Conservation (phyloP, 2,113 vertebrate species). For the Hemichromis elongatus region DNA sequence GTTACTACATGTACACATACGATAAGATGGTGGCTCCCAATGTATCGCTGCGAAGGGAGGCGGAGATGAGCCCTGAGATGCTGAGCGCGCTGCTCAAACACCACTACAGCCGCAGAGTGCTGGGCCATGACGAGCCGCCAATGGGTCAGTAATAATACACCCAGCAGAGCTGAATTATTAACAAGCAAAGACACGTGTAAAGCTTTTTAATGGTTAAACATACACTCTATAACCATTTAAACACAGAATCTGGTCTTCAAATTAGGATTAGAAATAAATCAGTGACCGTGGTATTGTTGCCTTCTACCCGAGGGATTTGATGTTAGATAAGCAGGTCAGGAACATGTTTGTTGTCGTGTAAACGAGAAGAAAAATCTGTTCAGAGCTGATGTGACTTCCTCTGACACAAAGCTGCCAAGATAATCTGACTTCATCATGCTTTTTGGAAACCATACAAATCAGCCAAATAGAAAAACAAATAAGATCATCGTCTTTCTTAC, state of each 20-base stretch:
- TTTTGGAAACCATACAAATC: background rate
- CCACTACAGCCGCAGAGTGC: constrained; percentile 71
- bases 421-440: background rate
- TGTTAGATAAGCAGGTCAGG: background rate
- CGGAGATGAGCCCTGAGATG: constrained; percentile 76
- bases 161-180: background rate
- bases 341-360: background rate
- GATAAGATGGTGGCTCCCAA: constrained; percentile 98
- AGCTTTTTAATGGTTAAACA: background rate
- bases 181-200: background rate
- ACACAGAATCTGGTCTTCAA: background rate
- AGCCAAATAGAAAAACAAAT: background rate
- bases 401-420: background rate
- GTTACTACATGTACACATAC: constrained; percentile 95
- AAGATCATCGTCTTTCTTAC: background rate
- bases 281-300: background rate
- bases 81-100: constrained; percentile 79
- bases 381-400: background rate
- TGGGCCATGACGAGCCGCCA: constrained; percentile 63
- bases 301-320: background rate
- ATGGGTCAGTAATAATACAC: constrained; percentile 62
- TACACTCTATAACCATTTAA: background rate
- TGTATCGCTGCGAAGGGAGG: constrained; percentile 80
- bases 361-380: background rate
- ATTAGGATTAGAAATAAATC: background rate